Percentiles rank a stretch among this genome's conserved stretches.
phyloP scores from a whole-genome alignment of 2,888 invertebrate species.

The Peribatodes rhomboidaria region DNA sequence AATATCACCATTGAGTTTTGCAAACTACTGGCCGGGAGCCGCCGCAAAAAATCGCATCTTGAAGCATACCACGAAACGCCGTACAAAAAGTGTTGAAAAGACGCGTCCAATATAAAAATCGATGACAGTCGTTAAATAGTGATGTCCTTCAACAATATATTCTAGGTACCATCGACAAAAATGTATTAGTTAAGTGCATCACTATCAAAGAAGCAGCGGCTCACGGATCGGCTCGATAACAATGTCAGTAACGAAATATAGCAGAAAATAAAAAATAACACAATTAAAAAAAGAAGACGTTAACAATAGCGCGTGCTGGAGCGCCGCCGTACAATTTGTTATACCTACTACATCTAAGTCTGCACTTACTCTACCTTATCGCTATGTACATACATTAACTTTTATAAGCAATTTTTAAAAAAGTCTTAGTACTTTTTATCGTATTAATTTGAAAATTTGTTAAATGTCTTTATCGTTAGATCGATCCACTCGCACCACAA shows the following conservation, averaged over 20 bases:
- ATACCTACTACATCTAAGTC: constrained; percentile 85
- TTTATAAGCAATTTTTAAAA: constrained; percentile 82
- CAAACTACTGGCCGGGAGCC: constrained; percentile 63
- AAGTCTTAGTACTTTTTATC: constrained; percentile 84
- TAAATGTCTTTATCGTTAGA: constrained; percentile 83
- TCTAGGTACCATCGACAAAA: constrained; percentile 33
- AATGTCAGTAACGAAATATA: constrained; percentile 68
- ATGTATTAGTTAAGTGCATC: constrained; percentile 40
- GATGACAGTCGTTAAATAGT: constrained; percentile 26
- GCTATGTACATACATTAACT: constrained; percentile 83
- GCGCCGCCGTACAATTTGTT: constrained; percentile 81
- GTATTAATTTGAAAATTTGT: constrained; percentile 86
- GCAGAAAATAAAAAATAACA: constrained; percentile 64
- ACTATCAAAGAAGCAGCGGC: constrained; percentile 29
- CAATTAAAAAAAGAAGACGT: constrained; percentile 58
- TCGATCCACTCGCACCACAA: constrained; percentile 82
- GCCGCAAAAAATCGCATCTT: constrained; percentile 27
- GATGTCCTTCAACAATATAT: constrained; percentile 39
- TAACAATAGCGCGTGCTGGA: constrained; percentile 59
- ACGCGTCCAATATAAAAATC: constrained; percentile 4
- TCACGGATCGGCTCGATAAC: constrained; percentile 49
- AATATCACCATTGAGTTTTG: constrained; percentile 79
- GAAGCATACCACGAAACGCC: constrained; percentile 9
- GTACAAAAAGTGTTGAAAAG: constrained; percentile 18
- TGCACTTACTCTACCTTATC: constrained; percentile 82